Percentiles rank a stretch among this genome's conserved stretches.
phyloP scores from a whole-genome alignment of 2,888 invertebrate species.

The Kryphioiulus occultus region DNA sequence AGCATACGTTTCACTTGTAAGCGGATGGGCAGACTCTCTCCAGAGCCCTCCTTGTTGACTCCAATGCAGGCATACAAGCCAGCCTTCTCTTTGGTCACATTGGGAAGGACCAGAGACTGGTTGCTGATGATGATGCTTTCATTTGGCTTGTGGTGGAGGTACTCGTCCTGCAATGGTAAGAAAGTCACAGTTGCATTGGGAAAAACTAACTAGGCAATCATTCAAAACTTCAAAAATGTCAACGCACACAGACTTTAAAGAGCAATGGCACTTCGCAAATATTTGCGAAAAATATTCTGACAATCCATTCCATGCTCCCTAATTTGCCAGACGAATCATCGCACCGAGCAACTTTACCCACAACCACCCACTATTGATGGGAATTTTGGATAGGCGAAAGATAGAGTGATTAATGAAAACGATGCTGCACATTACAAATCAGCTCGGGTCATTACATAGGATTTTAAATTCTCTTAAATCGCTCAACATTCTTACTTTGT shows the following conservation, averaged over 20 bases:
- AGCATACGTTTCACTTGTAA: constrained; percentile 57
- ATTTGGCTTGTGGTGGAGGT: constrained; percentile 72
- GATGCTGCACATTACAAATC: neutral
- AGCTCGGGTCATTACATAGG: neutral
- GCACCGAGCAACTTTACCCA: neutral
- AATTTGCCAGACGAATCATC: neutral
- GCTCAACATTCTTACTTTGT: neutral
- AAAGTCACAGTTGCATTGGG: too few species aligned
- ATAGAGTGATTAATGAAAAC: neutral
- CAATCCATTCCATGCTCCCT: neutral
- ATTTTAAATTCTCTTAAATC: neutral
- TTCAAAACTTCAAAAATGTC: too few species aligned
- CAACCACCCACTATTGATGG: neutral
- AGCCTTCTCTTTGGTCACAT: constrained; percentile 83
- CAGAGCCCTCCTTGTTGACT: constrained; percentile 84
- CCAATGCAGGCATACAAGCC: constrained; percentile 89
- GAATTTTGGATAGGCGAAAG: neutral
- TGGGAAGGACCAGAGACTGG: constrained; percentile 89
- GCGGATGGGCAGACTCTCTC: constrained; percentile 56
- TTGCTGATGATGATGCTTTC: constrained; percentile 89
- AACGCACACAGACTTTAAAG: neutral
- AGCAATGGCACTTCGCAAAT: neutral
- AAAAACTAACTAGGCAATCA: neutral
- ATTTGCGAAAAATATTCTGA: neutral
- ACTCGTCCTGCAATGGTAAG: neutral